Conservation (phyloP, 2,888 invertebrate genomes). For the Poecilobothrus nobilitatus region DNA sequence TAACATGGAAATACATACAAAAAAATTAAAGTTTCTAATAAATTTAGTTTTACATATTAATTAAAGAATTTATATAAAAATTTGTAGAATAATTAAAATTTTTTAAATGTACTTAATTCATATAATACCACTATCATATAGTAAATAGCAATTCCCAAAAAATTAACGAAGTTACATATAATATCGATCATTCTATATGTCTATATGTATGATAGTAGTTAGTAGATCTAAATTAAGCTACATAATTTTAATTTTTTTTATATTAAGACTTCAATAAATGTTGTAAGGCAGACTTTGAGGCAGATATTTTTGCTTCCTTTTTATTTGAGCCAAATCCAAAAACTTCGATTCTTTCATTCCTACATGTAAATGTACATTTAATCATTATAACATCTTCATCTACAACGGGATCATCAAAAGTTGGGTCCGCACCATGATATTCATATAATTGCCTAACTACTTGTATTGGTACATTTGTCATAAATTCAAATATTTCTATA, state of each 20-base stretch:
- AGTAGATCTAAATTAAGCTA: too few species aligned
- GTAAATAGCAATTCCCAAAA: too few species aligned
- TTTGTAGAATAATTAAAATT: too few species aligned
- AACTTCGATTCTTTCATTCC: constrained; percentile 51
- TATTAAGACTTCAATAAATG: not conserved
- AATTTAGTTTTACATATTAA: too few species aligned
- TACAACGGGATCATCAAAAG: constrained; percentile 46
- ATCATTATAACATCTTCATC: constrained; percentile 49
- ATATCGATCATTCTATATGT: too few species aligned
- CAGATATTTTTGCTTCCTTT: constrained; percentile 63
- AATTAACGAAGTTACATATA: too few species aligned
- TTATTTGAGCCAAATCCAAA: constrained; percentile 65
- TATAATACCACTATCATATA: too few species aligned
- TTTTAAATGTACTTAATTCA: too few species aligned
- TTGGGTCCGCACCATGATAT: constrained; percentile 64
- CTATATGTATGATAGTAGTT: too few species aligned
- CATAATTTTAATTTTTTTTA: not conserved
- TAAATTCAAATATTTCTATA: constrained; percentile 76
- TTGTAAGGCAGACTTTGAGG: constrained; percentile 67
- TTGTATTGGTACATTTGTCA: constrained; percentile 75
- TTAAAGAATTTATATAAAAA: too few species aligned
- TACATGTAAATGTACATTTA: constrained; percentile 53
- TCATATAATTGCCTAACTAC: constrained; percentile 82
- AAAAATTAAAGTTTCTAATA: too few species aligned
- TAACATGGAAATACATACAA: too few species aligned